These are phyloP conservation scores for Candidula unifasciata DNA, from an alignment of 2,888 invertebrate species.

Conservation along the genomic window DNA sequence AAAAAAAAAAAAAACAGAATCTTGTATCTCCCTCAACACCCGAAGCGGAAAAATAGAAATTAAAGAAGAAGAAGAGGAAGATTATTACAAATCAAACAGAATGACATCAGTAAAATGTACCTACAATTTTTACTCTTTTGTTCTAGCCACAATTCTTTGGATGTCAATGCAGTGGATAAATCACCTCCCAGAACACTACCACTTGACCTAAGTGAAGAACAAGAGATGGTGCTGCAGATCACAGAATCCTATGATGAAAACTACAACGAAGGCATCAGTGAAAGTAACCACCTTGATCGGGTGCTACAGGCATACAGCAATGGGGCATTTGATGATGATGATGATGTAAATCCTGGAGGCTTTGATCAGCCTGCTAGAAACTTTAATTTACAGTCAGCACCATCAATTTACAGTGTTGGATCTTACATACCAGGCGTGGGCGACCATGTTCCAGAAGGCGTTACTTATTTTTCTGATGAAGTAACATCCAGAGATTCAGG, in stretches of 20 bases:
- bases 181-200: neutral
- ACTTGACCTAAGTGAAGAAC: slow-evolving; percentile 38
- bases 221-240: slow-evolving; percentile 48
- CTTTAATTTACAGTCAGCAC: neutral
- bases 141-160: slow-evolving; percentile 43
- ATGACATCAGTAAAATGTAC: neutral
- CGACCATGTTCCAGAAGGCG: slow-evolving; percentile 67
- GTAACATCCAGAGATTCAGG: slow-evolving; percentile 60
- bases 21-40: too few relatives aligned
- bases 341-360: neutral
- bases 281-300: slow-evolving; percentile 27
- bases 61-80: too few relatives aligned
- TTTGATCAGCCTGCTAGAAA: neutral
- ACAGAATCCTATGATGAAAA: neutral
- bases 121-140: neutral
- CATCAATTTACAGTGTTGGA: neutral
- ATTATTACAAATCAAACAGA: neutral
- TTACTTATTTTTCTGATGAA: slow-evolving; percentile 50
- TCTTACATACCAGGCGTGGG: slow-evolving; percentile 56
- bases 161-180: slow-evolving; percentile 39
- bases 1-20: too few relatives aligned
- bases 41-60: too few relatives aligned
- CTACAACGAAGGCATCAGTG: neutral
- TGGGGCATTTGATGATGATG: slow-evolving; percentile 15
- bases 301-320: slow-evolving; percentile 48